Percentiles rank a stretch among this genome's conserved stretches.
phyloP scores from a whole-genome alignment of 2,797 vertebrate genomes.

The Phataginus tetradactyla region DNA sequence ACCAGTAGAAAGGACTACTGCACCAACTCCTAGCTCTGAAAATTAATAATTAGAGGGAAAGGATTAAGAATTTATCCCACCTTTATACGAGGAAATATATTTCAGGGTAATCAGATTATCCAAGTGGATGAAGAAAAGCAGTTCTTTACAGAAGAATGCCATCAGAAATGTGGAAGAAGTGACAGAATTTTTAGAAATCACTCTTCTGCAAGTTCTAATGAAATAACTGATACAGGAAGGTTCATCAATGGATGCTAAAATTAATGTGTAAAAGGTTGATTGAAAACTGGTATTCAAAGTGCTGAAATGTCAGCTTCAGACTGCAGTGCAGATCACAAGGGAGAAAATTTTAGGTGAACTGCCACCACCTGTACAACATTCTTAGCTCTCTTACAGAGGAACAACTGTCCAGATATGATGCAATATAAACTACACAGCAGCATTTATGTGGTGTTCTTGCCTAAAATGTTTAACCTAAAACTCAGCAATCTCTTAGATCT shows the following conservation, averaged over 20 bases:
- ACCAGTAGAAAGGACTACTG: neutral
- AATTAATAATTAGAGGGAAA: neutral
- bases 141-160: neutral
- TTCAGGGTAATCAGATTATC: neutral
- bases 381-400: neutral
- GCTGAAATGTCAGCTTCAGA: neutral
- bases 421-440: neutral
- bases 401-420: fast-evolving
- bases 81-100: neutral
- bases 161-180: neutral
- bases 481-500: neutral
- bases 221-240: neutral
- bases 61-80: neutral
- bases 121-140: neutral
- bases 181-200: neutral
- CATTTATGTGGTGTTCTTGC: neutral
- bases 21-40: neutral
- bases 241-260: neutral
- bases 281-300: neutral
- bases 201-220: neutral
- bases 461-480: neutral
- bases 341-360: neutral
- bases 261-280: neutral
- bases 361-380: neutral
- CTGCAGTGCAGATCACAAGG: neutral